Conservation (phyloP, 2,888 invertebrate species). For the Polydesmus complanatus region DNA sequence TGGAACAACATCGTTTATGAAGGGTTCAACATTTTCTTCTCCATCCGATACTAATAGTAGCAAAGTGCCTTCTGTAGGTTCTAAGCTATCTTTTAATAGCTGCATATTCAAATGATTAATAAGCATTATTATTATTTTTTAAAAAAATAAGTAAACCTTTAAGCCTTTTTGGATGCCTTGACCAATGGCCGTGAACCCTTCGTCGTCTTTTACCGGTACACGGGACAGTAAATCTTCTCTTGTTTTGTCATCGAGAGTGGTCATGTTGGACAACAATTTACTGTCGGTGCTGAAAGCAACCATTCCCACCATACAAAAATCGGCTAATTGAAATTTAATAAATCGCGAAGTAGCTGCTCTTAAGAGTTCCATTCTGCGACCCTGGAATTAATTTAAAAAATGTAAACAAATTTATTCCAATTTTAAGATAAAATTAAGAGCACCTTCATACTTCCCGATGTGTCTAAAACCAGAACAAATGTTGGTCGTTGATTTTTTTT, state of each 20-base stretch:
- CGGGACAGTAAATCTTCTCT: slow-evolving; percentile 17
- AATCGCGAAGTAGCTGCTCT: slow-evolving; percentile 23
- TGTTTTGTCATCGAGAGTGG: slow-evolving; percentile 5
- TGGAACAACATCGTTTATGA: slow-evolving; percentile 19
- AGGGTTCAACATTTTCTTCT: slow-evolving; percentile 19
- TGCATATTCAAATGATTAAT: background rate
- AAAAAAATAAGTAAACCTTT: slow-evolving; percentile 2
- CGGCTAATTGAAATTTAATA: slow-evolving; percentile 22
- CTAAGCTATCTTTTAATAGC: slow-evolving; percentile 8
- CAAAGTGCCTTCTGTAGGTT: slow-evolving; percentile 13
- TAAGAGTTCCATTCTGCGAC: slow-evolving; percentile 30
- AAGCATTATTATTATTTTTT: background rate
- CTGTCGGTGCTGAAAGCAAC: slow-evolving; percentile 21
- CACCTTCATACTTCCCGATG: slow-evolving; percentile 25
- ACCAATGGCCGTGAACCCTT: slow-evolving; percentile 20
- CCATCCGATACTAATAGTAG: slow-evolving; percentile 17
- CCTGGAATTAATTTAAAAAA: slow-evolving; percentile 8
- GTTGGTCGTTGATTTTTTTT: slow-evolving; percentile 19
- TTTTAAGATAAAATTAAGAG: slow-evolving; percentile 11
- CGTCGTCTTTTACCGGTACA: slow-evolving; percentile 21
- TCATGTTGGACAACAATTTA: slow-evolving; percentile 13
- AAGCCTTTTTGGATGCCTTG: slow-evolving; percentile 12
- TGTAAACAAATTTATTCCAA: background rate
- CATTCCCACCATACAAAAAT: slow-evolving; percentile 23
- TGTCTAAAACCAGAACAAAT: slow-evolving; percentile 23